Evolutionary conservation across 1,140 invertebrate species (phyloP), one percentile per base, ranked within the genome.

Genomic region (Teleopsis dalmanni): DNA sequence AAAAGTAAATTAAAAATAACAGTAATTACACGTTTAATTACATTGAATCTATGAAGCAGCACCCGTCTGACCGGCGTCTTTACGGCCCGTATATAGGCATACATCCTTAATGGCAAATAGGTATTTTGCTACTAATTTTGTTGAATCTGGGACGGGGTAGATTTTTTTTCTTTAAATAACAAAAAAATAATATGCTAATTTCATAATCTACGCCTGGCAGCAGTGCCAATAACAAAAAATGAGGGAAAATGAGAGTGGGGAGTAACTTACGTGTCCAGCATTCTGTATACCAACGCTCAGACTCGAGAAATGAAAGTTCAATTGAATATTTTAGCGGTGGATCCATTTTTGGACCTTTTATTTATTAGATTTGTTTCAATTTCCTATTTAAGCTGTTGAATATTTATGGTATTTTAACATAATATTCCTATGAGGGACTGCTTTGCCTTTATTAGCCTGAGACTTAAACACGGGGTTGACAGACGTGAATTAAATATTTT

Each of bases 21-120:
- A 57, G 58, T 66, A 66, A 66, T 66, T 66, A 66, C 63, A 66
- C 59, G 53, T 66, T 66, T 66, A 66, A 66, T 66, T 66, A 63
- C 59, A 58, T 53, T 33, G 34, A 47, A 43, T 37, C 33, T 26
- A 31, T n/a, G n/a, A n/a, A n/a, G n/a, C n/a, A n/a, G n/a, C n/a
- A n/a, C n/a, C n/a, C n/a, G n/a, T n/a, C n/a, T n/a, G n/a, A n/a
- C n/a, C n/a, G n/a, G n/a, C n/a, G n/a, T n/a, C n/a, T n/a, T n/a
- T n/a, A n/a, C n/a, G n/a, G n/a, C n/a, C n/a, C n/a, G n/a, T n/a
- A n/a, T n/a, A n/a, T n/a, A n/a, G n/a, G n/a, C n/a, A n/a, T n/a
- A n/a, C n/a, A n/a, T n/a, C n/a, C n/a, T n/a, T n/a, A n/a, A n/a
- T n/a, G n/a, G n/a, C n/a, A n/a, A n/a, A n/a, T n/a, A n/a, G n/a